Percentiles rank a stretch among this genome's conserved stretches.
Conservation (phyloP, 2,888 invertebrate species). For the Portevinia maculata region DNA sequence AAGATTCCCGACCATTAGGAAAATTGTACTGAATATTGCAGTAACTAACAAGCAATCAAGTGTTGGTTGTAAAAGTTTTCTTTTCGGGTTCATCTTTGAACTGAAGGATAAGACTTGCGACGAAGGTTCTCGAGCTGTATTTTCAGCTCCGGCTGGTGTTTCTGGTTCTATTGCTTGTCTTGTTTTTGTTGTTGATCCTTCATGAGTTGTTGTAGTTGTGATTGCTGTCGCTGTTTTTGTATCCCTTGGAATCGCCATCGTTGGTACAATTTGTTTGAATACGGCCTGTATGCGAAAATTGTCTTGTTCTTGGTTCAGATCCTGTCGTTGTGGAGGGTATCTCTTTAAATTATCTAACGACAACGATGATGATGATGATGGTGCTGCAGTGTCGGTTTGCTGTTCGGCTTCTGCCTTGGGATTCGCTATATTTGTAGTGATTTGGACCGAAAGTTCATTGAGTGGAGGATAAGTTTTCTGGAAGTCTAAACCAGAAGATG, state of each 20-base stretch:
- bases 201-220: constrained; percentile 24
- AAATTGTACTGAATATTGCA: constrained; percentile 73
- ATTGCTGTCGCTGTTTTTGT: constrained; percentile 34
- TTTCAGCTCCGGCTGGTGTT: constrained; percentile 23
- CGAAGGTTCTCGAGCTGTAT: constrained; percentile 52
- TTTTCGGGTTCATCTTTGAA: constrained; percentile 69
- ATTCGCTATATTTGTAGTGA: constrained; percentile 53
- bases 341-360: constrained; percentile 48
- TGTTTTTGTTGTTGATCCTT: constrained; percentile 45
- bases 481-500: constrained; percentile 36
- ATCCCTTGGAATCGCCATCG: constrained; percentile 38
- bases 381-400: constrained; percentile 23
- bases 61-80: constrained; percentile 70
- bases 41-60: constrained; percentile 72
- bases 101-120: constrained; percentile 60
- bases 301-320: constrained; percentile 28
- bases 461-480: constrained; percentile 58
- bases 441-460: constrained; percentile 60
- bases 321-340: constrained; percentile 40
- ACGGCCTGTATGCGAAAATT: constrained; percentile 36
- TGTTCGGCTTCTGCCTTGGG: constrained; percentile 51
- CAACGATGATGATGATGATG: constrained; percentile 17
- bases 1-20: constrained; percentile 71
- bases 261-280: constrained; percentile 40
- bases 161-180: constrained; percentile 21